phyloP scores from a whole-genome alignment of 2,888 invertebrate genomes.

The Diploptera punctata region DNA sequence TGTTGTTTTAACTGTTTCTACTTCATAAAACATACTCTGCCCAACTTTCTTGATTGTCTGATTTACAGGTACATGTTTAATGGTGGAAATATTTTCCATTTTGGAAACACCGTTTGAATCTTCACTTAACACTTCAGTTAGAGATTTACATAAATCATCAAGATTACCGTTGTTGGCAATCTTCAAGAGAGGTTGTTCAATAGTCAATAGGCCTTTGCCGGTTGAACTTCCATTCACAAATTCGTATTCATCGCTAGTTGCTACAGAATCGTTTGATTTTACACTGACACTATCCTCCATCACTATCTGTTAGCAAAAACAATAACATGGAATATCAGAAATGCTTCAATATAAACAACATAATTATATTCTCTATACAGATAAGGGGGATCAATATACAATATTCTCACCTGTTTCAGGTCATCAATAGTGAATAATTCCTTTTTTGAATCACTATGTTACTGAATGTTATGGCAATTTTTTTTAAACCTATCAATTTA shows the following conservation, averaged over 20 bases:
- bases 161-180: conserved; percentile 70
- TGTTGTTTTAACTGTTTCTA: conserved; percentile 48
- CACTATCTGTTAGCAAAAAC: conserved; percentile 53
- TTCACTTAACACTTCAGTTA: conserved; percentile 60
- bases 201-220: conserved; percentile 43
- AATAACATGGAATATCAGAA: neutral
- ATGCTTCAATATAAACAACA: neutral
- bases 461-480: neutral
- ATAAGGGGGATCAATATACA: neutral
- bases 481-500: neutral
- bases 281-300: conserved; percentile 72
- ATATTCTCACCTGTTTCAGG: conserved; percentile 28
- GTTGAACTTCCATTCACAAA: conserved; percentile 61
- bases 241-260: conserved; percentile 73
- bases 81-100: conserved; percentile 38
- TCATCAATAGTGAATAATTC: conserved; percentile 10
- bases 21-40: conserved; percentile 60
- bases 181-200: conserved; percentile 61
- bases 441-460: neutral
- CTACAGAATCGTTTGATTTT: conserved; percentile 71
- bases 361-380: too few relatives aligned
- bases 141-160: conserved; percentile 66
- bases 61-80: conserved; percentile 38
- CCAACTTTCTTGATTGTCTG: conserved; percentile 57
- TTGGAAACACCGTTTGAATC: conserved; percentile 33